These are phyloP conservation scores for Rhopalosiphum maidis DNA, from an alignment of 1,140 invertebrate genomes.

Conservation along the genomic window DNA sequence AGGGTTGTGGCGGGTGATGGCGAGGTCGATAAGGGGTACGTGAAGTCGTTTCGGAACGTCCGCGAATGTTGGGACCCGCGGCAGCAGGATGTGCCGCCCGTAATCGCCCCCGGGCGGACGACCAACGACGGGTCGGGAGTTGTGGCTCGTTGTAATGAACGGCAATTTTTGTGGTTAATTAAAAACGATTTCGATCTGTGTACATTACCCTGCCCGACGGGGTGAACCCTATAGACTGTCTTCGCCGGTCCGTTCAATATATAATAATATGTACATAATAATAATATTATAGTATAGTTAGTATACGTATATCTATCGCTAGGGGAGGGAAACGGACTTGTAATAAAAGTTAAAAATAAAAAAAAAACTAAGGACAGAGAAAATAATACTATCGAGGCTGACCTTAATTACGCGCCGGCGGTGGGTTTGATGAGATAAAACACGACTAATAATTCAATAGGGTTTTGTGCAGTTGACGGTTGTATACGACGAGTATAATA, in stretches of 20 bases:
- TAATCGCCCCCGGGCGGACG: neutral
- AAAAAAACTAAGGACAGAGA: neutral
- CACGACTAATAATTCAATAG: slow-evolving; percentile 13
- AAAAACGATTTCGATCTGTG: slow-evolving; percentile 6
- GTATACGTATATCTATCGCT: neutral
- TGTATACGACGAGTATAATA: neutral
- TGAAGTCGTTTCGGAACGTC: neutral
- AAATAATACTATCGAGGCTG: neutral
- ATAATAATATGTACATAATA: slow-evolving; percentile 16
- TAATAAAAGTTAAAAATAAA: neutral
- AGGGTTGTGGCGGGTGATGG: neutral
- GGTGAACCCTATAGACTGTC: neutral
- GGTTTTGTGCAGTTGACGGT: neutral
- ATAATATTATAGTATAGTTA: neutral
- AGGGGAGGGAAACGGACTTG: neutral
- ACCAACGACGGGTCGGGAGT: neutral
- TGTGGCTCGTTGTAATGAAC: neutral
- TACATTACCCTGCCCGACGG: neutral
- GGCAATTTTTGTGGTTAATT: slow-evolving; percentile 30
- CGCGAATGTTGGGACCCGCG: neutral
- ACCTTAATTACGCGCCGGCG: neutral
- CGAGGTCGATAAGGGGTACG: neutral
- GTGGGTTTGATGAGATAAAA: slow-evolving; percentile 7
- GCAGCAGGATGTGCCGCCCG: neutral
- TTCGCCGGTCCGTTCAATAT: neutral